Base-by-base conservation (phyloP, 2,113 vertebrate genomes). In the Hippocampus guttulatus region DNA sequence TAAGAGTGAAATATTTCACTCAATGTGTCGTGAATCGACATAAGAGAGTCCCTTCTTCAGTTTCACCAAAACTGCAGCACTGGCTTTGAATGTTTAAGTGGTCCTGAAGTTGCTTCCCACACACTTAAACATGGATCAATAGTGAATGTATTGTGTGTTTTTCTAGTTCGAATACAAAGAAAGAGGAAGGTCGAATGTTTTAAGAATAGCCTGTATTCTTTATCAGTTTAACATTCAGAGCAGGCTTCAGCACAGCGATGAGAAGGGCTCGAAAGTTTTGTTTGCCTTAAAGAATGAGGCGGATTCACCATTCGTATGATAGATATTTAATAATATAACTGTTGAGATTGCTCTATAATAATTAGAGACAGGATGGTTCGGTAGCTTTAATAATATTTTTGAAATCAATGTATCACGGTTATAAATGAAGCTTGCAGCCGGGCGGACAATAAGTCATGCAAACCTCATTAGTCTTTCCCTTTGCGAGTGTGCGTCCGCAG, bases 331-430 rank as follows among this genome's bases (percentile, higher is more conserved):
- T 83, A 80, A 84, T 82, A 79, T 82, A 84, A 82, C 83, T 79
- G 75, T 84, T 82, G 79, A 81, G 79, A 82, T 87, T 83, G 71
- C 75, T 67, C 81, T 73, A 75, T 84, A 83, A 88, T 89, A 85
- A 87, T 88, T 87, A 88, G 74, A 81, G 54, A 80, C 85, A 81
- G 61, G 75, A 87, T 33, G 81, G 78, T 88, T 88, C 85, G 86
- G 79, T 82, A 76, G 85, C 76, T 87, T 88, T 88, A 87, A 91
- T 88, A 87, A 90, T 87, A 87, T 87, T 86, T 87, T 87, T 73
- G 60, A 84, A 91, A 90, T 90, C 84, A 87, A 88, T 90, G 87
- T 88, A 86, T 71, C 73, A 81, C 75, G 68, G 77, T 75, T 85
- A 83, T 86, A 85, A 90, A 88, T 83, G 87, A 85, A 88, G 83